Conservation (phyloP, 1,140 invertebrate genomes). For the Notospermus geniculatus region DNA sequence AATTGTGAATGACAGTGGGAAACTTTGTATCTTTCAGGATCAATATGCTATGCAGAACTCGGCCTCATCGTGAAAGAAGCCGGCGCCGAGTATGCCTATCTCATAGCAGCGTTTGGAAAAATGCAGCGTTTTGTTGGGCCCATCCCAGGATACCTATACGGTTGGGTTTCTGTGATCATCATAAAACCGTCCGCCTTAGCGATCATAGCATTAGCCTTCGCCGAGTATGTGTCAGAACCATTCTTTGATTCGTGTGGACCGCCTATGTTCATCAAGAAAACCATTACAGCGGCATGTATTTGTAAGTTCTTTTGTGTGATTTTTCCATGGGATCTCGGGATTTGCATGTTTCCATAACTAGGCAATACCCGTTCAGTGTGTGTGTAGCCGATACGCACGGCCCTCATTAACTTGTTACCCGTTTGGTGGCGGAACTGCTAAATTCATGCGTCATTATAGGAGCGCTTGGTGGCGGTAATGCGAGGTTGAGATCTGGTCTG, state of each 20-base stretch:
- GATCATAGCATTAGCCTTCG: conserved; percentile 41
- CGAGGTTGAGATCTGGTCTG: too few species aligned
- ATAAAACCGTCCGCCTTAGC: conserved; percentile 70
- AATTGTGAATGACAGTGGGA: not conserved
- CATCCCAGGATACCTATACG: conserved; percentile 29
- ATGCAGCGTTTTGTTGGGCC: not conserved
- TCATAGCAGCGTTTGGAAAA: conserved; percentile 35
- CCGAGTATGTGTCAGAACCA: conserved; percentile 29
- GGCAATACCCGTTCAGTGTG: too few species aligned
- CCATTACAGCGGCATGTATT: conserved; percentile 33
- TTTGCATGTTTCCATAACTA: too few species aligned
- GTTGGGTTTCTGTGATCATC: conserved; percentile 35
- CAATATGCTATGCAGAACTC: conserved; percentile 45
- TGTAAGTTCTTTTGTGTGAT: conserved; percentile 24
- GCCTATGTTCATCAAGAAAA: conserved; percentile 29
- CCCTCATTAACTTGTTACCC: too few species aligned
- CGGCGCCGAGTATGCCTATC: conserved; percentile 46
- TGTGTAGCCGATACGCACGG: too few species aligned
- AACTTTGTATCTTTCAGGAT: conserved; percentile 22
- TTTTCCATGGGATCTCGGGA: conserved; percentile 12
- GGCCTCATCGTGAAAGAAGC: conserved; percentile 41
- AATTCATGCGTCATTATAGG: too few species aligned
- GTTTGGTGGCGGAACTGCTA: too few species aligned
- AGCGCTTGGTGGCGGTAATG: too few species aligned
- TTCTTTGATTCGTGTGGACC: conserved; percentile 37